phyloP scores from a whole-genome alignment of 2,888 invertebrate species.

The Diarsia mendica region DNA sequence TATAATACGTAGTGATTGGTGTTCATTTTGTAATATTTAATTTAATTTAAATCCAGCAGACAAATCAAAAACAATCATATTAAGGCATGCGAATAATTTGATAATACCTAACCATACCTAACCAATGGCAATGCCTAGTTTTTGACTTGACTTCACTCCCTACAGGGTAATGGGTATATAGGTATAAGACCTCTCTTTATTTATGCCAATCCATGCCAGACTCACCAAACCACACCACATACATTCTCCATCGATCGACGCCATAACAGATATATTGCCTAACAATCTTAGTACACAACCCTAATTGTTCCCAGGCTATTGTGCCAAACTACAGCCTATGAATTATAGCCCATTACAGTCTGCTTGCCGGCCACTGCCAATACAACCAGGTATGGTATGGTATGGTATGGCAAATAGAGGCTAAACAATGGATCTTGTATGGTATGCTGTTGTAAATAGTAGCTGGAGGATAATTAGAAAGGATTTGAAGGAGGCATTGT shows the following conservation, averaged over 20 bases:
- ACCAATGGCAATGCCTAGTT: too few relatives aligned
- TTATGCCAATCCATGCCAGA: not conserved
- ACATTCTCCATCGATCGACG: conserved; percentile 35
- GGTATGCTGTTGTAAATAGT: conserved; percentile 34
- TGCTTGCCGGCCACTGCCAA: conserved; percentile 53
- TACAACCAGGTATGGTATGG: conserved; percentile 46
- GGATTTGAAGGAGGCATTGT: not conserved
- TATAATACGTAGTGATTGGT: too few relatives aligned
- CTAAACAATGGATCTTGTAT: conserved; percentile 34
- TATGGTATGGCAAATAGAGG: conserved; percentile 29
- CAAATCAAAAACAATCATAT: too few relatives aligned
- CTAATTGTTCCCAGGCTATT: conserved; percentile 58
- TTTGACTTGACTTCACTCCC: too few relatives aligned
- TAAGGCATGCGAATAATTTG: too few relatives aligned
- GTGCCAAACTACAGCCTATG: conserved; percentile 54
- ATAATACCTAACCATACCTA: too few relatives aligned
- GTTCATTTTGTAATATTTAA: too few relatives aligned
- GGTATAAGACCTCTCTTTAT: not conserved
- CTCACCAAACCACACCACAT: conserved; percentile 17
- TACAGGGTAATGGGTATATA: too few relatives aligned
- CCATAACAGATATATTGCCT: conserved; percentile 46
- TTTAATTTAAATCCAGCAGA: too few relatives aligned
- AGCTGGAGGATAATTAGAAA: conserved; percentile 26
- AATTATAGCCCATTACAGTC: conserved; percentile 56
- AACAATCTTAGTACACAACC: conserved; percentile 54